These are phyloP conservation scores for Mormoops blainvillei DNA, from an alignment of 2,113 vertebrate genomes.

Conservation along the genomic window DNA sequence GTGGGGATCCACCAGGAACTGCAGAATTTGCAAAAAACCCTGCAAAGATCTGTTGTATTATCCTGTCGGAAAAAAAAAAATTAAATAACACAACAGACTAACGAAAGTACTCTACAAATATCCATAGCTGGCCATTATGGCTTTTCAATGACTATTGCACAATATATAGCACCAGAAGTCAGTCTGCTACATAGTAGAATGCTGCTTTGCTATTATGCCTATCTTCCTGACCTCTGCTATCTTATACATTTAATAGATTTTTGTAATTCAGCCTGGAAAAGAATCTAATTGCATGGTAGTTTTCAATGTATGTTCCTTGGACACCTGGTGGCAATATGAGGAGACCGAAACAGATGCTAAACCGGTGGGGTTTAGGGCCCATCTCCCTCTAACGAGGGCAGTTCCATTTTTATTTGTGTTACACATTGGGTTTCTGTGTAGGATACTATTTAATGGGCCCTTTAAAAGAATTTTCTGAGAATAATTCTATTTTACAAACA, in stretches of 20 bases:
- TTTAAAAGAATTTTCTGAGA: background rate
- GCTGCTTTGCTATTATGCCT: background rate
- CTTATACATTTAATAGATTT: background rate
- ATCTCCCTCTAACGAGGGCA: background rate
- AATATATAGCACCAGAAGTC: background rate
- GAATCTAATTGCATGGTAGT: background rate
- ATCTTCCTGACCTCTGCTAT: background rate
- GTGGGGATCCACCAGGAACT: constrained; percentile 88
- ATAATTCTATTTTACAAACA: background rate
- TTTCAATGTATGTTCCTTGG: background rate
- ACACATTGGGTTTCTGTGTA: background rate
- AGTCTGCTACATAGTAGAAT: background rate
- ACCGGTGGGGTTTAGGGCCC: background rate
- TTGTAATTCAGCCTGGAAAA: background rate
- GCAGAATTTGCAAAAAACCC: constrained; percentile 95
- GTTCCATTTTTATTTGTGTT: background rate
- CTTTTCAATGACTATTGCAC: background rate
- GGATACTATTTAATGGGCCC: background rate
- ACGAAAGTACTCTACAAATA: background rate
- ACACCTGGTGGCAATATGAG: background rate
- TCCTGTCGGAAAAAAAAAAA: constrained; percentile 76
- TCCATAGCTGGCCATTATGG: background rate
- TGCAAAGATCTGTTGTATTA: constrained; percentile 97
- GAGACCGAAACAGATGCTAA: background rate
- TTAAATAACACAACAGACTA: background rate